Base-by-base conservation (phyloP, 1,140 invertebrate genomes). In the Matsumurasca onukii region DNA sequence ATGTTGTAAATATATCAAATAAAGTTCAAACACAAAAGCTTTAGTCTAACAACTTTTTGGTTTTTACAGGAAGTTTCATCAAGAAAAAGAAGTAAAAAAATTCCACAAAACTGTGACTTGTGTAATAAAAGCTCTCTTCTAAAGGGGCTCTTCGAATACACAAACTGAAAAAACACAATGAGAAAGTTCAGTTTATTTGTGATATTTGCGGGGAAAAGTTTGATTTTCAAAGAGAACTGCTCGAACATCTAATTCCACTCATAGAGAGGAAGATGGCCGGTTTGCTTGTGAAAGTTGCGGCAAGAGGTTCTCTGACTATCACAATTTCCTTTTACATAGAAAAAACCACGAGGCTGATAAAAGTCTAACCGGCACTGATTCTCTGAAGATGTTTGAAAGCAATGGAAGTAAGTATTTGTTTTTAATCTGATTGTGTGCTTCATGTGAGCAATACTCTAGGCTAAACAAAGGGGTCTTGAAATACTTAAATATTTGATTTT, bases 121-220 rank as follows among this genome's bases (percentile, higher is more conserved):
- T 68, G 66, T 61, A n/a, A 25, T 59, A 68, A 68, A 68, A 68
- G 61, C 25, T 68, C 30, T 39, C 12, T 27, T 68, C 52, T n/a
- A 57, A 48, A 34, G 66, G 52, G 24, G 61, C n/a, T n/a, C 29
- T 68, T 25, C 45, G 66, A 13, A 15, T 68, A 27, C 66, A 68
- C 52, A 68, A 59, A 20, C 20, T 39, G 51, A 68, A 61, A 9
- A 34, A 55, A 22, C 66, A 68, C 22, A 57, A 68, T 29, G 9
- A 51, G 5, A 68, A 61, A 29, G 25, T 68, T 12, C 24, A 29
- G 22, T 68, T 68, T 48, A 17, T 13, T 25, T 68, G 66, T 48
- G 66, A 68, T 24, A n/a, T 59, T 15, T 68, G 66, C n/a, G 9
- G 13, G 1, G 1, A 12, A 5, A 55, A 59, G 27, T 57, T 68